phyloP scores from a whole-genome alignment of 2,797 vertebrate species.

The Emydoidea blandingii region DNA sequence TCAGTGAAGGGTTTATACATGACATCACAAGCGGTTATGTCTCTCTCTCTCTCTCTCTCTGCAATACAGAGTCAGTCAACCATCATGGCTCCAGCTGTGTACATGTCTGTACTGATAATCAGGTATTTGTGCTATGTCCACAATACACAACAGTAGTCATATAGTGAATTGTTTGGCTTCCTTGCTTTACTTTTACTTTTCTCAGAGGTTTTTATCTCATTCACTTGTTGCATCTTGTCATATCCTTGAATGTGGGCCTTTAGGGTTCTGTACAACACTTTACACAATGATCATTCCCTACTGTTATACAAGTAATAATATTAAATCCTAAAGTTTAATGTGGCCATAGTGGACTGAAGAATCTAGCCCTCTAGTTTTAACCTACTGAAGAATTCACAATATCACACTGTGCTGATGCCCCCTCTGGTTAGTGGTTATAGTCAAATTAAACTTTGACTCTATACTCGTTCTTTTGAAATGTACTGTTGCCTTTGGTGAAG shows the following conservation, averaged over 20 bases:
- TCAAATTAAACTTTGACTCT: background rate
- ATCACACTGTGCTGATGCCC: too few relatives aligned
- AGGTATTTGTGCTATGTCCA: too few relatives aligned
- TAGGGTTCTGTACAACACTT: background rate
- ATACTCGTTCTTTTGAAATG: background rate
- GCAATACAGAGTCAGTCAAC: too few relatives aligned
- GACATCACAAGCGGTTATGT: too few relatives aligned
- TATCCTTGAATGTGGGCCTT: background rate
- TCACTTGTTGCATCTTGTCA: background rate
- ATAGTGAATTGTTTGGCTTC: background rate
- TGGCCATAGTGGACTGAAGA: too few relatives aligned
- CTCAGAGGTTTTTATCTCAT: too few relatives aligned
- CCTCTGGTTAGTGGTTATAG: background rate
- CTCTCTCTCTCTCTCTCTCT: too few relatives aligned
- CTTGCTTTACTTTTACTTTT: background rate
- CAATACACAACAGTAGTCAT: background rate
- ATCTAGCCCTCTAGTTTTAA: too few relatives aligned
- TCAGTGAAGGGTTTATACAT: too few relatives aligned
- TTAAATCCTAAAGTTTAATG: background rate
- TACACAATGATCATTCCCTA: rapidly evolving
- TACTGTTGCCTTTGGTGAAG: background rate
- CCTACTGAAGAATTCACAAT: too few relatives aligned
- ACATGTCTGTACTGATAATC: too few relatives aligned
- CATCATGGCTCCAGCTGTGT: too few relatives aligned
- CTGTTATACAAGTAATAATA: background rate